phyloP scores from a whole-genome alignment of 2,797 vertebrate genomes.

The Tadarida brasiliensis region DNA sequence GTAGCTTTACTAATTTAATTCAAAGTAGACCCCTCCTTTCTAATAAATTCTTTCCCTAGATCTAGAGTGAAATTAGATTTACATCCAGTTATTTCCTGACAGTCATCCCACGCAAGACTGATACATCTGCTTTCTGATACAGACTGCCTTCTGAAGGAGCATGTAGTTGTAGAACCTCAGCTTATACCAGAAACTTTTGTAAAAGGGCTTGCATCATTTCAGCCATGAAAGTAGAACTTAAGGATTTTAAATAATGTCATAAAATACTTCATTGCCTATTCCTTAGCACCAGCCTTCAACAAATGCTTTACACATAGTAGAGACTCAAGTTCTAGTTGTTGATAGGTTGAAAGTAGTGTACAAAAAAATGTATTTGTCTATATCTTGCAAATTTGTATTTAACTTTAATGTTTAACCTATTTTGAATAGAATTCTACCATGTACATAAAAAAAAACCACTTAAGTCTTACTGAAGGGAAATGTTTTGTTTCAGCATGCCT shows the following conservation, averaged over 20 bases:
- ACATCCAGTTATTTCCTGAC: not conserved
- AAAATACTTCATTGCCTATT: not conserved
- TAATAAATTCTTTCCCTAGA: not conserved
- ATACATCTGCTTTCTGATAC: constrained; percentile 67
- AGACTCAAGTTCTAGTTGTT: not conserved
- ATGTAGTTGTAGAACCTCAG: constrained; percentile 23
- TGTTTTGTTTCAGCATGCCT: constrained; percentile 57
- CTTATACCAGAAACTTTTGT: not conserved
- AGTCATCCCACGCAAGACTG: constrained; percentile 3
- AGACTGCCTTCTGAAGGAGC: constrained; percentile 76
- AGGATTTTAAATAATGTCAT: constrained; percentile 44
- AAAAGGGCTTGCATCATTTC: constrained; percentile 27
- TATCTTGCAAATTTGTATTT: constrained; percentile 15
- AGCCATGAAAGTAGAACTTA: constrained; percentile 37
- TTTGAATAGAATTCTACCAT: constrained; percentile 61
- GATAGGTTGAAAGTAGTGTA: not conserved
- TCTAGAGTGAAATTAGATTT: constrained; percentile 43
- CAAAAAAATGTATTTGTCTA: not conserved
- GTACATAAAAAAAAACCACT: constrained; percentile 71
- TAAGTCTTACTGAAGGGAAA: constrained; percentile 43
- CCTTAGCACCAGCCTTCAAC: constrained; percentile 29
- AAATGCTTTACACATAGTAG: not conserved
- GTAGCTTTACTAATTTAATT: constrained; percentile 53
- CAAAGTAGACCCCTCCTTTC: not conserved
- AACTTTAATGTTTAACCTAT: constrained; percentile 56